phyloP scores from a whole-genome alignment of 92 coral and sea anemone genomes.

The Montipora capitata region DNA sequence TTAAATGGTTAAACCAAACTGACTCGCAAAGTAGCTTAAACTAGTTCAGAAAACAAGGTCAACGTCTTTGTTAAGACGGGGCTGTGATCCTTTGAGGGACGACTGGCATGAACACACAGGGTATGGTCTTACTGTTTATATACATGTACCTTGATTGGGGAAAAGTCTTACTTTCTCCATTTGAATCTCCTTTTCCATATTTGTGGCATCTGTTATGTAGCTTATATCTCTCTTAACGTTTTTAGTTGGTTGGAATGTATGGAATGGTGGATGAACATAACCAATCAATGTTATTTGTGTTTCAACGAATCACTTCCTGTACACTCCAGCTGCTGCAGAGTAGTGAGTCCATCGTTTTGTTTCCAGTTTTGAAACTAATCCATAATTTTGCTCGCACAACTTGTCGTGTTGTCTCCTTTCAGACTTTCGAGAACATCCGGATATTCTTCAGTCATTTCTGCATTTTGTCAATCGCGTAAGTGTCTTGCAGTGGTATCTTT shows the following conservation, averaged over 20 bases:
- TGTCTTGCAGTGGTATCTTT: neutral
- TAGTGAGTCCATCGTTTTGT: constrained; percentile 59
- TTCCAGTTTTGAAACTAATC: neutral
- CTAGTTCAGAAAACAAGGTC: too few relatives aligned
- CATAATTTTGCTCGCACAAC: neutral
- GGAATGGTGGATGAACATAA: constrained; percentile 85
- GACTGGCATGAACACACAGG: too few relatives aligned
- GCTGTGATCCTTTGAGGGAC: too few relatives aligned
- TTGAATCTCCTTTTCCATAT: neutral
- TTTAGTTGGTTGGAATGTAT: constrained; percentile 94
- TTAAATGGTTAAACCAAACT: too few relatives aligned
- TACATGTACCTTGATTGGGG: too few relatives aligned
- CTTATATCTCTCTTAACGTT: neutral
- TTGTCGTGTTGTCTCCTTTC: neutral
- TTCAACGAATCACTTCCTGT: constrained; percentile 81
- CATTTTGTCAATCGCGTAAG: constrained; percentile 90
- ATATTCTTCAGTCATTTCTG: constrained; percentile 89
- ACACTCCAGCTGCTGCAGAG: constrained; percentile 85
- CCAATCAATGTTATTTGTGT: constrained; percentile 73
- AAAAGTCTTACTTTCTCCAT: too few relatives aligned
- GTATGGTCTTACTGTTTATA: too few relatives aligned
- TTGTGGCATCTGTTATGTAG: neutral
- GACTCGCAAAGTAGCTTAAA: too few relatives aligned
- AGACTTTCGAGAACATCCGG: constrained; percentile 91
- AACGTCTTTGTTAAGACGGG: too few relatives aligned